Percentiles rank a stretch among this genome's conserved stretches.
phyloP scores from a whole-genome alignment of 2,797 vertebrate species.

The Serranus cabrilla region DNA sequence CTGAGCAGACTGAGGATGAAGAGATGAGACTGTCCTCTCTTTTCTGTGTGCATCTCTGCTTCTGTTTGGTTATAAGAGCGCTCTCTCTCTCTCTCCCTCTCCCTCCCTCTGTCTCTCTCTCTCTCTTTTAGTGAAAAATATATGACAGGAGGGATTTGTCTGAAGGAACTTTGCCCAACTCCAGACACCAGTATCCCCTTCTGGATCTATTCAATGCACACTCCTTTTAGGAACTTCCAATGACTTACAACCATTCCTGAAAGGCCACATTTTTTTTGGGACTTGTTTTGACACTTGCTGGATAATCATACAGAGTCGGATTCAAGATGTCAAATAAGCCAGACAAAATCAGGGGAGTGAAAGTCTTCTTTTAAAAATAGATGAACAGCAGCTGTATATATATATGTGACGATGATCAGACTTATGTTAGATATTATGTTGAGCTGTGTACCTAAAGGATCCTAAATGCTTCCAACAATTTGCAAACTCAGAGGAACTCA shows the following conservation, averaged over 20 bases:
- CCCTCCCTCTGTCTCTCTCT: constrained; percentile 21
- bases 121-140: constrained; percentile 28
- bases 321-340: too few relatives aligned
- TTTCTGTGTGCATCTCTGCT: constrained; percentile 31
- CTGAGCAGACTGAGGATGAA: constrained; percentile 42
- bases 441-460: too few relatives aligned
- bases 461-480: too few relatives aligned
- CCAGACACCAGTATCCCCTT: constrained; percentile 15
- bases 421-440: too few relatives aligned
- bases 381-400: too few relatives aligned
- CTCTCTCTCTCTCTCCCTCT: constrained; percentile 38
- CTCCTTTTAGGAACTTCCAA: background rate
- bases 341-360: too few relatives aligned
- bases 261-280: too few relatives aligned
- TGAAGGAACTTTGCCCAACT: constrained; percentile 29
- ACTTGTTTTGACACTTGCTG: too few relatives aligned
- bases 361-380: too few relatives aligned
- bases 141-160: constrained; percentile 61
- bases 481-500: too few relatives aligned
- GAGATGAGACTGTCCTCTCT: constrained; percentile 46
- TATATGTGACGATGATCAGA: too few relatives aligned
- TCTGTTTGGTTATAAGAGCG: constrained; percentile 51
- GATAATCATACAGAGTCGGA: too few relatives aligned
- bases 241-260: constrained; percentile 6
- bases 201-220: constrained; percentile 24